Conservation (phyloP, 2,113 vertebrate genomes). For the Oreochromis aureus region DNA sequence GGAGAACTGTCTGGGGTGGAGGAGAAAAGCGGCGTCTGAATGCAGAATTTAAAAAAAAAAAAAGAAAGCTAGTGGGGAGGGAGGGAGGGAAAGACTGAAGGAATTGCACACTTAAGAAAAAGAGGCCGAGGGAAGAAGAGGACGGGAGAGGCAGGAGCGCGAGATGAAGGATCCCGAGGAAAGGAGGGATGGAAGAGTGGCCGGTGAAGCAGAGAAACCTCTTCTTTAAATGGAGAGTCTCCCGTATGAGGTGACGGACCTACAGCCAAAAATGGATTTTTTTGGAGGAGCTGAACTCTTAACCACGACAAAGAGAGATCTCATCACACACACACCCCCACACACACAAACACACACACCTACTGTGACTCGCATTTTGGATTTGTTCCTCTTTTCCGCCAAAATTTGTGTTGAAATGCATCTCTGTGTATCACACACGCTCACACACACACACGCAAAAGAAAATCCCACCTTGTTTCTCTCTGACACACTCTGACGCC, state of each 20-base stretch:
- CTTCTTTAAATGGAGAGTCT: conserved; percentile 10
- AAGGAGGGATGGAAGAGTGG: conserved; percentile 33
- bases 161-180: conserved; percentile 43
- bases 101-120: conserved; percentile 53
- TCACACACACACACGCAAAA: not conserved
- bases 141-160: conserved; percentile 27
- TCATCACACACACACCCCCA: conserved; percentile 1
- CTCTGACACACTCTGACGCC: not conserved
- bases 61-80: not conserved
- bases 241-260: conserved; percentile 6
- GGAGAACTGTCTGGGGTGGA: conserved; percentile 43
- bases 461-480: not conserved
- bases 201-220: conserved; percentile 24
- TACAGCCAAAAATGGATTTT: conserved; percentile 5
- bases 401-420: conserved; percentile 36
- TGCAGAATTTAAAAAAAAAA: conserved; percentile 31
- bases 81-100: conserved; percentile 48
- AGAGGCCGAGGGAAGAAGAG: conserved; percentile 19
- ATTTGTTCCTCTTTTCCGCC: conserved; percentile 16
- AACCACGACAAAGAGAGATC: conserved; percentile 15
- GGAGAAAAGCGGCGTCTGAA: conserved; percentile 44
- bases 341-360: not conserved
- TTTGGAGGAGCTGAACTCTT: conserved; percentile 29
- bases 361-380: conserved; percentile 8
- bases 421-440: not conserved